Conservation (phyloP, 2,797 vertebrate genomes). For the Glossophaga mutica region DNA sequence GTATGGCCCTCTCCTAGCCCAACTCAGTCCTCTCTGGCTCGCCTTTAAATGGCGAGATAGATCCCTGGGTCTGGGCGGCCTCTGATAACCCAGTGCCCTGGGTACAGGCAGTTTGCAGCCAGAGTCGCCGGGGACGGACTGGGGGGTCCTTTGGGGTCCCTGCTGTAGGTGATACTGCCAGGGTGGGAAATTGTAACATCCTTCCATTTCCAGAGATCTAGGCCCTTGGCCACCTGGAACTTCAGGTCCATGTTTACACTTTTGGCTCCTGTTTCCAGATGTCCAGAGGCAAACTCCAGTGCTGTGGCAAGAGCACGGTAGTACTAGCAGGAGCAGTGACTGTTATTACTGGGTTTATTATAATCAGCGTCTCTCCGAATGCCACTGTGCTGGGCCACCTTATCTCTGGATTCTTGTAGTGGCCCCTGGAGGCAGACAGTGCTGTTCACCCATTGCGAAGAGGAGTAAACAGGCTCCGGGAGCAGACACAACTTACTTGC, state of each 20-base stretch:
- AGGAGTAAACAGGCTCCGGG: background rate
- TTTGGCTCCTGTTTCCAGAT: conserved; percentile 5
- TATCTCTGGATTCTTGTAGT: background rate
- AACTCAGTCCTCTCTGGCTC: background rate
- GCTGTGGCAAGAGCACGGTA: background rate
- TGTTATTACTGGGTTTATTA: background rate
- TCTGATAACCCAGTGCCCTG: background rate
- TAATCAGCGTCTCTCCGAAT: background rate
- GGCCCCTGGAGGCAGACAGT: background rate
- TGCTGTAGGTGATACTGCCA: background rate
- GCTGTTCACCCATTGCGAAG: background rate
- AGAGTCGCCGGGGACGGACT: background rate
- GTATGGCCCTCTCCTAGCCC: background rate
- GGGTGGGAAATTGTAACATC: background rate
- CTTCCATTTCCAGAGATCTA: background rate
- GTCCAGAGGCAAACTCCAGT: background rate
- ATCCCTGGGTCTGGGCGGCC: background rate
- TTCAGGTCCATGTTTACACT: background rate
- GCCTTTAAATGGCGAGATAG: background rate
- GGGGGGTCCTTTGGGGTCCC: background rate
- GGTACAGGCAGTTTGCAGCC: background rate
- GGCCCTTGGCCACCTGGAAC: background rate
- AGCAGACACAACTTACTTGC: background rate
- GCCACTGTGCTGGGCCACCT: background rate
- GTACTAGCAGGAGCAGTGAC: background rate